phyloP scores from a whole-genome alignment of 2,113 vertebrate species.

The Cyprinodon variegatus region DNA sequence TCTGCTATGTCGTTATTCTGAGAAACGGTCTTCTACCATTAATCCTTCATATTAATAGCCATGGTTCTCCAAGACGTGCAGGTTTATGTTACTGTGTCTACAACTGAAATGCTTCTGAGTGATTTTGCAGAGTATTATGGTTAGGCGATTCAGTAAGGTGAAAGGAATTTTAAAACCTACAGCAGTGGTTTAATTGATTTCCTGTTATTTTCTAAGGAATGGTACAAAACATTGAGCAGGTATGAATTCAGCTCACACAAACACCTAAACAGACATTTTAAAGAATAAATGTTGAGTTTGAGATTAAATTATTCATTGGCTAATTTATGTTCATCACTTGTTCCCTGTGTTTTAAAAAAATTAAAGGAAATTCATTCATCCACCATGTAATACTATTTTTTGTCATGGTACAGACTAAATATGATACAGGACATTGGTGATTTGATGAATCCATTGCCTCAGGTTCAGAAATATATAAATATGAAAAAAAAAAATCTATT shows the following conservation, averaged over 20 bases:
- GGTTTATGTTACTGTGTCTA: slow-evolving; percentile 56
- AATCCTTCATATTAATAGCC: slow-evolving; percentile 44
- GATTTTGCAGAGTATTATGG: slow-evolving; percentile 61
- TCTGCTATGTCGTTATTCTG: slow-evolving; percentile 1
- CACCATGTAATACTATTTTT: slow-evolving; percentile 59
- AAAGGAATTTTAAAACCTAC: slow-evolving; percentile 28
- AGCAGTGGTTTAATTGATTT: slow-evolving; percentile 3
- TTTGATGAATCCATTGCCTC: slow-evolving; percentile 54
- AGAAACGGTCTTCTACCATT: slow-evolving; percentile 42
- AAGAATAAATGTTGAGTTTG: slow-evolving; percentile 29
- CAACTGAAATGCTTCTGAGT: slow-evolving; percentile 33
- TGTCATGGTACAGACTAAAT: slow-evolving; percentile 51
- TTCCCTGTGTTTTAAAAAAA: slow-evolving; percentile 1
- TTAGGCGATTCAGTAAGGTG: slow-evolving; percentile 38
- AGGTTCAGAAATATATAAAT: slow-evolving; percentile 59
- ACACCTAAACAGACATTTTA: slow-evolving; percentile 10
- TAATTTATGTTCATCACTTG: slow-evolving; percentile 52
- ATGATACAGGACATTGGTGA: slow-evolving; percentile 56
- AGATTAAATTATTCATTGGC: slow-evolving; percentile 34
- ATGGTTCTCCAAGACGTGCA: slow-evolving; percentile 47
- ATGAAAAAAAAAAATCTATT: slow-evolving; percentile 53
- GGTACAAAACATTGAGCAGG: background rate
- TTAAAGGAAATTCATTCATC: slow-evolving; percentile 58
- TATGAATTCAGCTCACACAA: background rate
- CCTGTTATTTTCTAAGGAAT: slow-evolving; percentile 18